A percentile compares a stretch with the other conserved stretches of the same genome.
Evolutionary conservation across 2,888 invertebrate species (phyloP).

Genomic region (Microctonus aethiopoides): DNA sequence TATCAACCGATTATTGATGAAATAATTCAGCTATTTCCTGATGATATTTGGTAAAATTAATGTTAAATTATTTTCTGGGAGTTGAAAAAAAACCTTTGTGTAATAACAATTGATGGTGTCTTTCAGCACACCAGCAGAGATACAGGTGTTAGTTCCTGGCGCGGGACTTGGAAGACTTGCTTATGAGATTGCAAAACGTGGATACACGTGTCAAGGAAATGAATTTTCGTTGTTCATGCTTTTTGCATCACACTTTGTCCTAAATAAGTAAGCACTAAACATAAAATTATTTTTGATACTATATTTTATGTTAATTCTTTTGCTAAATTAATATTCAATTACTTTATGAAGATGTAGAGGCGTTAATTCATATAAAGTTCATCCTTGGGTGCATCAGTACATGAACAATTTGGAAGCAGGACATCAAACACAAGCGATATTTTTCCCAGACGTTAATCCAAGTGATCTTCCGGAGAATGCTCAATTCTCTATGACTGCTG

Average conservation of each 20-base stretch:
- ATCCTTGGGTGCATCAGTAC: constrained; percentile 96
- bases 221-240: constrained; percentile 99
- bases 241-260: constrained; percentile 93
- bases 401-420: constrained; percentile 86
- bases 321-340: constrained; percentile 49
- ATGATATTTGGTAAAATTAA: constrained; percentile 68
- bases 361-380: constrained; percentile 80
- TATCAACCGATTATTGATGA: constrained; percentile 91
- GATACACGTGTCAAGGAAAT: constrained; percentile 95
- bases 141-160: constrained; percentile 91
- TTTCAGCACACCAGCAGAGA: constrained; percentile 66
- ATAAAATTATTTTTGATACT: constrained; percentile 1
- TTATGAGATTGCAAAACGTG: constrained; percentile 90
- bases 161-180: constrained; percentile 95
- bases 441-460: constrained; percentile 91
- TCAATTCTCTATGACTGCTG: constrained; percentile 95
- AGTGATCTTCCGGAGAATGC: constrained; percentile 73
- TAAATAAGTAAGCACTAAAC: constrained; percentile 78
- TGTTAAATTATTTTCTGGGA: background rate
- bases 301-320: constrained; percentile 13
- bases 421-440: constrained; percentile 82
- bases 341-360: constrained; percentile 69
- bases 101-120: no score
- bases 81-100: no score
- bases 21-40: constrained; percentile 79